Evolutionary conservation across 1,140 invertebrate species (phyloP), one percentile per base, ranked within the genome.

Genomic region (Drosophila elegans): DNA sequence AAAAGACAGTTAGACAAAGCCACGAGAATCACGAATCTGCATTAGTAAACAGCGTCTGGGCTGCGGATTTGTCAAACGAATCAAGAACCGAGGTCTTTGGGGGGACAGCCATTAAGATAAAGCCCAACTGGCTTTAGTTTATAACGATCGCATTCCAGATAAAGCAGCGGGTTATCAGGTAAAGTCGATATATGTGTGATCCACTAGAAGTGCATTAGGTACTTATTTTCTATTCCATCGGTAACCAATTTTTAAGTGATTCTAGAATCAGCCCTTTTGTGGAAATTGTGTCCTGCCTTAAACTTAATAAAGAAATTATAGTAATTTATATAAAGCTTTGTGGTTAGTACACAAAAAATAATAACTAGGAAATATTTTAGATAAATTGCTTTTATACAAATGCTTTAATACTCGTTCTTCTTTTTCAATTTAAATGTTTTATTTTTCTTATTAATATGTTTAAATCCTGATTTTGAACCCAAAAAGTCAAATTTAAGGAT

Each of bases 21-120:
- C 41, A 62, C 68, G 52, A 74, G 73, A 53, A 75, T 75, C 73
- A 75, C 72, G 73, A 67, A 75, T 46, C 48, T 53, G 72, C 72
- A 51, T 74, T 74, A 32, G 42, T 74, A 61, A 73, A 34, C 9
- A 62, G 5, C 27, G 57, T 38, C 72, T 63, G 68, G 11, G 34
- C 41, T 36, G 44, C 63, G 51, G 67, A 67, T n/a, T 45, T 69
- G 63, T 68, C 63, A 55, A 32, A 34, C 36, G 42, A 55, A 36
- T 55, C 49, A 41, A 11, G 42, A 55, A 36, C 48, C 49, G 49
- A 11, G 34, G 63, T 27, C 38, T 44, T 1, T 13, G 29, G 38
- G 53, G 11, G 13, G 39, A 25, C 7, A 9, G 12, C 27, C 36
- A 42, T 42, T 36, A 6, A 60, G 61, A 63, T 63, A 45, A 36